Percentiles rank a stretch among this genome's conserved stretches.
These are phyloP conservation scores for Listronotus bonariensis DNA, from an alignment of 1,140 invertebrate genomes.

Conservation along the genomic window DNA sequence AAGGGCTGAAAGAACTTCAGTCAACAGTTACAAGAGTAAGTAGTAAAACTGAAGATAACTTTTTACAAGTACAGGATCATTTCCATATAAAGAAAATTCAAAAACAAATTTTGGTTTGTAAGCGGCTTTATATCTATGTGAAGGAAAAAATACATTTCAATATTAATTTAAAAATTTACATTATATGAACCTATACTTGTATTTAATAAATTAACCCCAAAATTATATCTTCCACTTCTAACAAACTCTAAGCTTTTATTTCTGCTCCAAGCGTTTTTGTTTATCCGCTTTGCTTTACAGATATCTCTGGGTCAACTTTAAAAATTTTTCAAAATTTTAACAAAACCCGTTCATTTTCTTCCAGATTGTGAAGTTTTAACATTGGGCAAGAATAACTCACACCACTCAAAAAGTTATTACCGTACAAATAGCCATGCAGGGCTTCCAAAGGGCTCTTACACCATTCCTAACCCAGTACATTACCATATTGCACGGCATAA, in stretches of 20 bases:
- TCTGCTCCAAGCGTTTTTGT: not conserved
- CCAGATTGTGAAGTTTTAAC: constrained; percentile 30
- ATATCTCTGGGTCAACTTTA: constrained; percentile 1
- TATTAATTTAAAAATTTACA: not conserved
- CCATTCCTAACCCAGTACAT: constrained; percentile 52
- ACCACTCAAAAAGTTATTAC: constrained; percentile 36
- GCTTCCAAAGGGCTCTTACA: constrained; percentile 52
- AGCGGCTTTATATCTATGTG: too few relatives aligned
- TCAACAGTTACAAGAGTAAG: constrained; percentile 49
- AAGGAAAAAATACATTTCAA: too few relatives aligned
- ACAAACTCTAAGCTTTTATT: not conserved
- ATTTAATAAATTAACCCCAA: not conserved
- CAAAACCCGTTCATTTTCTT: constrained; percentile 10
- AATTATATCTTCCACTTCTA: too few relatives aligned
- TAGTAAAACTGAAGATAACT: not conserved
- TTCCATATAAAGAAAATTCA: too few relatives aligned
- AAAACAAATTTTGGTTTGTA: too few relatives aligned
- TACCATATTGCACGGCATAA: constrained; percentile 49
- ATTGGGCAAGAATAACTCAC: not conserved
- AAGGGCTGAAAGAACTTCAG: constrained; percentile 45
- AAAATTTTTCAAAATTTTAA: constrained; percentile 8
- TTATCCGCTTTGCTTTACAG: constrained; percentile 18
- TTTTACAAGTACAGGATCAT: too few relatives aligned
- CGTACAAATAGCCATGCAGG: constrained; percentile 50
- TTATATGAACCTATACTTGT: not conserved